Evolutionary conservation across 2,113 vertebrate species (phyloP).

Genomic region (Festucalex cinctus): DNA sequence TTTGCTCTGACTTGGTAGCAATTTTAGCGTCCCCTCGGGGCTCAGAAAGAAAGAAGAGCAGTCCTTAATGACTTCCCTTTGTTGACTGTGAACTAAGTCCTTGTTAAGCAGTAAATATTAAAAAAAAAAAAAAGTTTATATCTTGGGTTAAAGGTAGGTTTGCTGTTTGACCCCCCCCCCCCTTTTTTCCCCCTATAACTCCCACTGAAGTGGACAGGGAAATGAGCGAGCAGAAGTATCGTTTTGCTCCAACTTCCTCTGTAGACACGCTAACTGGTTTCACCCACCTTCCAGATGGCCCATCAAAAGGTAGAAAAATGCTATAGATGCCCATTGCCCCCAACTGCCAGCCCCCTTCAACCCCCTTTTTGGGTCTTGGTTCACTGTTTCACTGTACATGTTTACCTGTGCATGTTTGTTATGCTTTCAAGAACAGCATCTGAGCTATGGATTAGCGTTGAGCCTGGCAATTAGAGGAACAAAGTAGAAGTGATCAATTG

Average conservation of each 20-base stretch:
- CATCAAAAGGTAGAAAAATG: slow-evolving; percentile 24
- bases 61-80: neutral
- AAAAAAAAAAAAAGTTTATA: too few relatives aligned
- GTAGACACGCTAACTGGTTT: slow-evolving; percentile 37
- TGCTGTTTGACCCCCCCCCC: too few relatives aligned
- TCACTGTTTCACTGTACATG: slow-evolving; percentile 23
- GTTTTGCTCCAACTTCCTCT: slow-evolving; percentile 38
- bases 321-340: neutral
- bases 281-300: slow-evolving; percentile 24
- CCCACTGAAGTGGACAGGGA: slow-evolving; percentile 38
- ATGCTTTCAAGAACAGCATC: slow-evolving; percentile 42
- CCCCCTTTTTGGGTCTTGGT: neutral
- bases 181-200: too few relatives aligned
- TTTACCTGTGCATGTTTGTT: slow-evolving; percentile 28
- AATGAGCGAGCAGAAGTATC: slow-evolving; percentile 42
- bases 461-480: slow-evolving; percentile 40
- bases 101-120: neutral
- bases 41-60: neutral
- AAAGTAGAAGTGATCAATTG: slow-evolving; percentile 46
- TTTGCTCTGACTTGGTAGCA: slow-evolving; percentile 1
- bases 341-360: slow-evolving; percentile 2
- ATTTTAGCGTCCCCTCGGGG: neutral
- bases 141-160: too few relatives aligned
- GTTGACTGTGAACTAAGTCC: neutral
- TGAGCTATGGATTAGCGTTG: slow-evolving; percentile 26